Evolutionary conservation across 2,888 invertebrate genomes (phyloP), one percentile per base, ranked within the genome.

Genomic region (Stegophylla sp.): DNA sequence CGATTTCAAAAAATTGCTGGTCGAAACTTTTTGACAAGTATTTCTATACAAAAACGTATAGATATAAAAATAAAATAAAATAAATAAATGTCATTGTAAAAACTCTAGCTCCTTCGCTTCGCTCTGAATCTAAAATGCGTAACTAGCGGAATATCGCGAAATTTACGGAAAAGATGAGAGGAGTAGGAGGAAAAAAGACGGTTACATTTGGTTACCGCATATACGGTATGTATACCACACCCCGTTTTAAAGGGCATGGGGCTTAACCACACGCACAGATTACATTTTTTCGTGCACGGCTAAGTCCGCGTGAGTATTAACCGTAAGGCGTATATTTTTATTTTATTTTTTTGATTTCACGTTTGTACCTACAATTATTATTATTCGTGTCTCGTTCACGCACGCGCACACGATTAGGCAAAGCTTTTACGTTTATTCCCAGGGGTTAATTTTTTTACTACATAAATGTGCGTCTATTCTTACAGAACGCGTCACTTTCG

Each of bases 301-400:
- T 67, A 77, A 77, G 69, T 28, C n/a, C 28, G 20, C 69, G n/a
- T 12, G 23, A 69, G 61, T 34, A 45, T 79, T 61, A 69, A 28
- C 48, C 77, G 48, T 48, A 63, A 63, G 48, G 20, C 51, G n/a
- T 63, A n/a, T n/a, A n/a, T 56, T 20, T 56, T 56, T 34, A 34
- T 28, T 61, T 28, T 59, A 59, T 13, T 26, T 15, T 26, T 26
- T 28, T 26, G 26, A 26, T 61, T 61, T 23, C 28, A 45, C 45
- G 26, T 41, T 73, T 61, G 51, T 63, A 41, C 51, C 51, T 53
- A 69, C 23, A 1, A 23, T 63, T 43, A 71, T 79, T 79, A 71
- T 79, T 79, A 79, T 79, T 79, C 79, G 51, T 51, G 45, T 23
- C 71, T 71, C 34, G 34, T 34, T 7, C 34, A 7, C 7, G 34